Evolutionary conservation across 2,797 vertebrate genomes (phyloP).

Genomic region (Eupleurogrammus muticus): DNA sequence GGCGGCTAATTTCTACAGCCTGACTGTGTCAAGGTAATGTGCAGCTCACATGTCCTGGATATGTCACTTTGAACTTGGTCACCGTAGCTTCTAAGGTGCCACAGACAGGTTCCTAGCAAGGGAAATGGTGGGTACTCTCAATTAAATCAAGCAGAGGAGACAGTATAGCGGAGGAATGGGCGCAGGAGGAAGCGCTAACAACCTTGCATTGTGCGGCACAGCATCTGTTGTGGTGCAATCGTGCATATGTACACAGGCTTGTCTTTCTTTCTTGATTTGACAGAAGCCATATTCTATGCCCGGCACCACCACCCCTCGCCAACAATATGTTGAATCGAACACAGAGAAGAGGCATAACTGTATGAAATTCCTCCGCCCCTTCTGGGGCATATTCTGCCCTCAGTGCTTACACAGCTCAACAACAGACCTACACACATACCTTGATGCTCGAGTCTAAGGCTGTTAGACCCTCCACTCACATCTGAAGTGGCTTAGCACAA

Average conservation of each 20-base stretch:
- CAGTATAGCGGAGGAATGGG: conserved; percentile 20
- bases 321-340: conserved; percentile 70
- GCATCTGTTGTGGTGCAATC: conserved; percentile 29
- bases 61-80: conserved; percentile 97
- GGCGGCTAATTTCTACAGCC: conserved; percentile 93
- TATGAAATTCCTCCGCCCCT: conserved; percentile 71
- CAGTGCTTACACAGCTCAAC: conserved; percentile 80
- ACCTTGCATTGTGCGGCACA: conserved; percentile 15
- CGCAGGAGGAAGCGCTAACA: conserved; percentile 19
- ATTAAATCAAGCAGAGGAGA: conserved; percentile 63
- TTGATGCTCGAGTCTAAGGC: conserved; percentile 81
- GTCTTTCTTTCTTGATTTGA: conserved; percentile 46
- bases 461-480: conserved; percentile 82
- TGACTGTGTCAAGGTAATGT: conserved; percentile 96
- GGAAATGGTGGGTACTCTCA: conserved; percentile 52
- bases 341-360: conserved; percentile 65
- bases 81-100: conserved; percentile 45
- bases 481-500: conserved; percentile 82
- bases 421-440: conserved; percentile 81
- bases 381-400: conserved; percentile 72
- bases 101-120: conserved; percentile 58
- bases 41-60: conserved; percentile 89
- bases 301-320: conserved; percentile 35
- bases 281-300: conserved; percentile 17
- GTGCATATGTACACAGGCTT: conserved; percentile 23